phyloP scores from a whole-genome alignment of 2,888 invertebrate genomes.

The Drosophila cracens region DNA sequence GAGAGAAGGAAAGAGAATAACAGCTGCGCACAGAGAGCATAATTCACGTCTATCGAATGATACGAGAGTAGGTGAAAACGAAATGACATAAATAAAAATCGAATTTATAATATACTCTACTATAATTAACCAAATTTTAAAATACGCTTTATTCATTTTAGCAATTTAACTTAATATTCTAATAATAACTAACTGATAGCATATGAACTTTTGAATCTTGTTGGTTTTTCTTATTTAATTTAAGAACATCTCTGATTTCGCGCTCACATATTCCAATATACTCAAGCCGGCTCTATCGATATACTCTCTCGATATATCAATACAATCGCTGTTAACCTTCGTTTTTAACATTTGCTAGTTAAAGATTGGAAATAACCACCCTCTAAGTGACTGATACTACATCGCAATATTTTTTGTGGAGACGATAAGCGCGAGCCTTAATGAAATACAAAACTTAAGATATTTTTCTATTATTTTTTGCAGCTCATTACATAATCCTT shows the following conservation, averaged over 20 bases:
- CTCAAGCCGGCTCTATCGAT: neutral
- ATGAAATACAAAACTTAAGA: too few species aligned
- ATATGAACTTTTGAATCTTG: neutral
- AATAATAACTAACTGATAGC: neutral
- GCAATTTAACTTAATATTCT: neutral
- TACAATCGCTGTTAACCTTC: neutral
- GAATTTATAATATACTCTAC: neutral
- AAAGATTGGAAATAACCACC: neutral
- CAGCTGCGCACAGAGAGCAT: slow-evolving; percentile 4
- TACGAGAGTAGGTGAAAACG: neutral
- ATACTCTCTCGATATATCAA: neutral
- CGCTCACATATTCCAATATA: neutral
- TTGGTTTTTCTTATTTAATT: neutral
- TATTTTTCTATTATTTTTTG: too few species aligned
- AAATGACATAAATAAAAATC: neutral
- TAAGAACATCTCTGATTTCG: neutral
- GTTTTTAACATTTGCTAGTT: neutral
- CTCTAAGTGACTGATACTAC: too few species aligned
- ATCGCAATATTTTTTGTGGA: too few species aligned
- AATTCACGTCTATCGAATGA: neutral
- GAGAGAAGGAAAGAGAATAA: neutral
- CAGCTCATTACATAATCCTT: too few species aligned
- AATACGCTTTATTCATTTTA: neutral
- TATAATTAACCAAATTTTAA: neutral
- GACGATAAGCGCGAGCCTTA: too few species aligned